Evolutionary conservation across 2,113 vertebrate species (phyloP).

Genomic region (Scortum barcoo): DNA sequence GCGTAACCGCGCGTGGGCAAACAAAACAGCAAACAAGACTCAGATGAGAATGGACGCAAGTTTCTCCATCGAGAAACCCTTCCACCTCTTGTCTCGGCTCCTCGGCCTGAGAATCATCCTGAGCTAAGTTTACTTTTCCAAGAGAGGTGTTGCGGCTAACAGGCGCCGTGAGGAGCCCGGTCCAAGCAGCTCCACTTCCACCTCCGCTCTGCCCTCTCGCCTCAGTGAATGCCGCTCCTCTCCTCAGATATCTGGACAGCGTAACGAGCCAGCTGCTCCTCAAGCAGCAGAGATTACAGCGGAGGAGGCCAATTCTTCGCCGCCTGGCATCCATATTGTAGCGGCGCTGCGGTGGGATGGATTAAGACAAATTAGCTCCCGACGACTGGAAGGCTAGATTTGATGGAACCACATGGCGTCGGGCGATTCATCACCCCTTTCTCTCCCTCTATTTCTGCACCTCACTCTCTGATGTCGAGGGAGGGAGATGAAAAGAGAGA

Average conservation of each 20-base stretch:
- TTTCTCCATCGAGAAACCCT: not conserved
- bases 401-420: conserved; percentile 65
- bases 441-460: conserved; percentile 28
- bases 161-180: conserved; percentile 12
- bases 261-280: conserved; percentile 62
- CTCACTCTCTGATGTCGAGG: conserved; percentile 19
- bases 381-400: conserved; percentile 58
- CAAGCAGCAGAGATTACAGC: conserved; percentile 61
- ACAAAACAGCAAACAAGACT: conserved; percentile 45
- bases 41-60: not conserved
- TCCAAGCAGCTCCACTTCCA: conserved; percentile 7
- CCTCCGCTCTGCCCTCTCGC: conserved; percentile 19
- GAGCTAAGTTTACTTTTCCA: conserved; percentile 22
- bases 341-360: conserved; percentile 61
- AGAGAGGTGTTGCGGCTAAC: conserved; percentile 38
- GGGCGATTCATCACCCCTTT: conserved; percentile 56
- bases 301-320: conserved; percentile 65
- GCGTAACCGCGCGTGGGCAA: not conserved
- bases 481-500: conserved; percentile 7
- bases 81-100: not conserved
- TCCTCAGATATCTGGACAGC: conserved; percentile 41
- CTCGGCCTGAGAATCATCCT: conserved; percentile 2
- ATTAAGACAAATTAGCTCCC: conserved; percentile 76
- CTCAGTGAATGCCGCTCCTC: conserved; percentile 21
- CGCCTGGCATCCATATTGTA: conserved; percentile 63